These are phyloP conservation scores for Pitangus sulphuratus DNA, from an alignment of 2,797 vertebrate species.

Conservation along the genomic window DNA sequence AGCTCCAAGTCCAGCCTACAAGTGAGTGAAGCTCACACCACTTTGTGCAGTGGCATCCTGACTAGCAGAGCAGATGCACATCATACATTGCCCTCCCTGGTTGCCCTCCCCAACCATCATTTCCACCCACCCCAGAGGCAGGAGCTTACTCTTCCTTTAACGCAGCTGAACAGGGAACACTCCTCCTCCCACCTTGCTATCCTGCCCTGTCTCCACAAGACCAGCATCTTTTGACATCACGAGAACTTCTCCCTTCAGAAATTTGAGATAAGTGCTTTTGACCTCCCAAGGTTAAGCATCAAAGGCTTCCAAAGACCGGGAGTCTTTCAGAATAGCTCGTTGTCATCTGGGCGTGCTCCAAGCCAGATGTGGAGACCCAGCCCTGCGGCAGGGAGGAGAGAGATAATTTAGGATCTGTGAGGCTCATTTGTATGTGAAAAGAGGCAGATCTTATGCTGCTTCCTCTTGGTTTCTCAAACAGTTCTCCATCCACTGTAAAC, in stretches of 20 bases:
- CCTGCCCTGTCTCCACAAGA: neutral
- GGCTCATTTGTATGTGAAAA: conserved; percentile 59
- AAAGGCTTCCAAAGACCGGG: neutral
- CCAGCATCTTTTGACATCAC: neutral
- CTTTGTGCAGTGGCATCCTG: fast-evolving
- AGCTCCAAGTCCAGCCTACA: neutral
- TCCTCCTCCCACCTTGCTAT: neutral
- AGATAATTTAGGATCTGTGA: conserved; percentile 41
- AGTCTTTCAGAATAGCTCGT: conserved; percentile 6
- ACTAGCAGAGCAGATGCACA: neutral
- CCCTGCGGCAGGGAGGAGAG: conserved; percentile 31
- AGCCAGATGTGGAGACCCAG: conserved; percentile 50
- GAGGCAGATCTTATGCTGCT: conserved; percentile 23
- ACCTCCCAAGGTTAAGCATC: conserved; percentile 44
- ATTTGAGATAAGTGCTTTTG: conserved; percentile 24
- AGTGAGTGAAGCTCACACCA: fast-evolving
- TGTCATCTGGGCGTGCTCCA: neutral
- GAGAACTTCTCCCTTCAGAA: conserved; percentile 5
- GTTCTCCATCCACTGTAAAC: conserved; percentile 19
- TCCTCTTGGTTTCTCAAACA: conserved; percentile 46
- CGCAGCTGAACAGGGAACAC: neutral
- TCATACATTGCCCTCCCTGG: neutral
- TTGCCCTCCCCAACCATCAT: neutral
- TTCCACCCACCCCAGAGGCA: neutral
- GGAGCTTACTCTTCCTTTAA: neutral